Conservation (phyloP, 2,888 invertebrate genomes). For the Rhodophaea formosa region DNA sequence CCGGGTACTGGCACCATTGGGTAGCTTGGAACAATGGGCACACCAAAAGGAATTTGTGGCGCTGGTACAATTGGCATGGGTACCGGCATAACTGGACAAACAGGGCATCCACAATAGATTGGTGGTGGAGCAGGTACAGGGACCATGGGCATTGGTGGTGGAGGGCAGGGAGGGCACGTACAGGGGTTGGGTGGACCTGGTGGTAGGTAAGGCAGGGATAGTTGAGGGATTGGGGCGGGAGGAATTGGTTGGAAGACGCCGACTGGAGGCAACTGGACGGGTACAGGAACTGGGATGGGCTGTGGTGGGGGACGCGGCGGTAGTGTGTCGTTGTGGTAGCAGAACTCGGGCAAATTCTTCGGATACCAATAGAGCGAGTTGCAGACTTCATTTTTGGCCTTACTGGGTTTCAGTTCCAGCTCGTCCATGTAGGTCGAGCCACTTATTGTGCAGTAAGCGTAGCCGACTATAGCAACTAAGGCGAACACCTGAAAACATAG, state of each 20-base stretch:
- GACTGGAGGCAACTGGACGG: constrained; percentile 32
- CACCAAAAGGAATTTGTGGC: constrained; percentile 31
- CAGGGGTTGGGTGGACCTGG: background rate
- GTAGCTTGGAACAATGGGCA: constrained; percentile 37
- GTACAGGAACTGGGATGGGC: constrained; percentile 25
- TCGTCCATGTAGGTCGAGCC: constrained; percentile 50
- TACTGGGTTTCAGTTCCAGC: constrained; percentile 18
- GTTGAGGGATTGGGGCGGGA: background rate
- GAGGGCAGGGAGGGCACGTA: background rate
- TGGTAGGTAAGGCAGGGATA: background rate
- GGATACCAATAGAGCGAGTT: constrained; percentile 68
- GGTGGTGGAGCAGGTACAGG: background rate
- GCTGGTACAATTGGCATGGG: background rate
- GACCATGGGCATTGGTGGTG: background rate
- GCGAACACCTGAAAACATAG: background rate
- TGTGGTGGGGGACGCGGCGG: constrained; percentile 15
- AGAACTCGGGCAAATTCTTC: constrained; percentile 39
- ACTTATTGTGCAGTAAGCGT: constrained; percentile 38
- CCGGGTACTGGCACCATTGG: constrained; percentile 37
- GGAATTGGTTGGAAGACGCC: constrained; percentile 21
- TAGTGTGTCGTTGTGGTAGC: constrained; percentile 28
- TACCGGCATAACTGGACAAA: constrained; percentile 5
- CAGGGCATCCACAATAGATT: background rate
- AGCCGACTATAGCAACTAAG: background rate
- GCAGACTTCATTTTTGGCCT: constrained; percentile 49